Conservation (phyloP, 1,140 invertebrate species). For the Drosophila busckii region DNA sequence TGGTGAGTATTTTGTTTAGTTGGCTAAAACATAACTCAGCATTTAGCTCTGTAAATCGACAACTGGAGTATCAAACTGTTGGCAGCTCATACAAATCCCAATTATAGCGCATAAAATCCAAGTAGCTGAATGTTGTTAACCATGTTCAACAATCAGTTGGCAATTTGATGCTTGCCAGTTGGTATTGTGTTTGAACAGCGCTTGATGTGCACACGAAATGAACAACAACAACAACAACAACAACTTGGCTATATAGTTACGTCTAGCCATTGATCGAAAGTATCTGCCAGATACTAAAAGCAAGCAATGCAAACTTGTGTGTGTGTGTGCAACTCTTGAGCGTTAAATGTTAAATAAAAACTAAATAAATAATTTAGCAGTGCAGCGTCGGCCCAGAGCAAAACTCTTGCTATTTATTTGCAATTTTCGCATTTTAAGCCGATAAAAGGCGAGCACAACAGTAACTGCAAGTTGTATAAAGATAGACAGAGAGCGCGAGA, state of each 20-base stretch:
- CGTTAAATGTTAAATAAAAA: constrained; percentile 71
- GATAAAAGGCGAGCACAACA: constrained; percentile 48
- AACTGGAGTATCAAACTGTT: no score
- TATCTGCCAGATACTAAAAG: constrained; percentile 15
- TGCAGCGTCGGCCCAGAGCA: constrained; percentile 12
- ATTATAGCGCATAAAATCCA: no score
- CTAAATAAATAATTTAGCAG: constrained; percentile 69
- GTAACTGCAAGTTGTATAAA: constrained; percentile 8
- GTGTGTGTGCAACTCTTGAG: constrained; percentile 34
- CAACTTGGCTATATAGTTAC: constrained; percentile 8
- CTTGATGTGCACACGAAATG: constrained; percentile 49
- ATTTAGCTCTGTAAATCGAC: no score
- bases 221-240: constrained; percentile 17
- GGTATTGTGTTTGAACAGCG: constrained; percentile 50
- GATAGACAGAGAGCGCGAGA: background rate
- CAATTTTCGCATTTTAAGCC: constrained; percentile 74
- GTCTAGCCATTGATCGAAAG: constrained; percentile 35
- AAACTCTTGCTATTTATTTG: constrained; percentile 66
- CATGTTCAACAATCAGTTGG: no score
- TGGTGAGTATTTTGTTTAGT: no score
- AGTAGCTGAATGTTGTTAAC: no score
- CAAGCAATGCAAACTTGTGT: constrained; percentile 1
- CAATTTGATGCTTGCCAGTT: background rate
- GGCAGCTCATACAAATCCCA: no score
- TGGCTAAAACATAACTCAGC: no score